Conservation (phyloP, 2,888 invertebrate species). For the Petrolisthes manimaculis region DNA sequence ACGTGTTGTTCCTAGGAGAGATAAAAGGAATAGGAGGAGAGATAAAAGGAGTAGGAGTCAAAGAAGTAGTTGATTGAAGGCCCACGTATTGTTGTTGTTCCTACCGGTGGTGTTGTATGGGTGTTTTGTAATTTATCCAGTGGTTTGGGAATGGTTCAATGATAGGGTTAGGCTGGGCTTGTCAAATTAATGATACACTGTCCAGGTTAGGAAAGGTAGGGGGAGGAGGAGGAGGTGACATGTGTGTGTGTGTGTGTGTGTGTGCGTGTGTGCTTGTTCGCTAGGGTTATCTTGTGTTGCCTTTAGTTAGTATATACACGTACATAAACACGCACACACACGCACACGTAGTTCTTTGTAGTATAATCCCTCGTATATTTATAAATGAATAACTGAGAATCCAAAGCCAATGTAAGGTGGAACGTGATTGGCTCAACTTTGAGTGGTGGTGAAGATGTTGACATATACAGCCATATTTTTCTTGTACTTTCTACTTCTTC, state of each 20-base stretch:
- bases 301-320: too few relatives aligned
- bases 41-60: neutral
- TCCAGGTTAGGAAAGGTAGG: neutral
- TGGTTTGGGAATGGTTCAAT: slow-evolving; percentile 21
- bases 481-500: too few relatives aligned
- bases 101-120: slow-evolving; percentile 3
- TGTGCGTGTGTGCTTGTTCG: neutral
- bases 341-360: too few relatives aligned
- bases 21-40: too few relatives aligned
- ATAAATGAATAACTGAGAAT: too few relatives aligned
- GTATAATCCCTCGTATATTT: too few relatives aligned
- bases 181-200: slow-evolving; percentile 39
- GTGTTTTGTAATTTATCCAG: slow-evolving; percentile 25
- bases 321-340: too few relatives aligned
- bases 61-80: neutral
- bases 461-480: too few relatives aligned
- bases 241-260: neutral
- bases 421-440: too few relatives aligned
- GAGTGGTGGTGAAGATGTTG: too few relatives aligned
- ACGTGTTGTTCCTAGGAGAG: slow-evolving; percentile 8
- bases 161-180: slow-evolving; percentile 27
- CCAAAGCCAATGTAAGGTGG: too few relatives aligned
- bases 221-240: neutral
- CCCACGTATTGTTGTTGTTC: neutral
- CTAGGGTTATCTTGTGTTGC: neutral